Evolutionary conservation across 2,888 invertebrate species (phyloP), one percentile per base, ranked within the genome.

Genomic region (Nesidiocoris tenuis): DNA sequence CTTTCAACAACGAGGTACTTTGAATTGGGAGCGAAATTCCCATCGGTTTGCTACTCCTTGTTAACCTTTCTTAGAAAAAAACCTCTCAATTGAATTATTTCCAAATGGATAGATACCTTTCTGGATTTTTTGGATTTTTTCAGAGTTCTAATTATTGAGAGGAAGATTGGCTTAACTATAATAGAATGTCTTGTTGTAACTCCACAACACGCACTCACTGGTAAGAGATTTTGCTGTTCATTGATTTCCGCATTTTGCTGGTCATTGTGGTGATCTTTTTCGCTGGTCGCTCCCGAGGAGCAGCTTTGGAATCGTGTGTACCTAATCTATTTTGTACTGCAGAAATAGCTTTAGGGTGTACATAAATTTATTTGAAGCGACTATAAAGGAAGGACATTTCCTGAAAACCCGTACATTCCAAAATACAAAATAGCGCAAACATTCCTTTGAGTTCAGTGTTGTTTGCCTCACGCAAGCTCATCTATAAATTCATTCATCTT

Each of bases 341-440:
- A 57, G 22, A 68, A 68, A 59, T 67, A 67, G 67, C 67, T 67
- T 70, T 70, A 70, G 70, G 23, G 12, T 70, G 70, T 70, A 70
- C 24, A 70, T 70, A 59, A 68, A n/a, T 21, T 21, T 22, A 25
- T 39, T 21, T 17, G 19, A 17, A 66, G 21, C 16, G 39, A 23
- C 5, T 25, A 61, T 25, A 61, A 72, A 39, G 1, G 24, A 54
- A 21, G 19, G 21, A 61, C 54, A n/a, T n/a, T n/a, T n/a, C n/a
- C n/a, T n/a, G n/a, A n/a, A n/a, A n/a, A n/a, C n/a, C n/a, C n/a
- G n/a, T n/a, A n/a, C n/a, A n/a, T n/a, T n/a, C n/a, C n/a, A n/a
- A n/a, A n/a, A 39, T 65, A 25, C 56, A 70, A 72, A 72, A 54
- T 55, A 67, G 70, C 70, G 59, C 70, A 70, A 70, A 55, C 54